Percentiles rank a stretch among this genome's conserved stretches.
Conservation (phyloP, 2,797 vertebrate species). For the Spondyliosoma cantharus region DNA sequence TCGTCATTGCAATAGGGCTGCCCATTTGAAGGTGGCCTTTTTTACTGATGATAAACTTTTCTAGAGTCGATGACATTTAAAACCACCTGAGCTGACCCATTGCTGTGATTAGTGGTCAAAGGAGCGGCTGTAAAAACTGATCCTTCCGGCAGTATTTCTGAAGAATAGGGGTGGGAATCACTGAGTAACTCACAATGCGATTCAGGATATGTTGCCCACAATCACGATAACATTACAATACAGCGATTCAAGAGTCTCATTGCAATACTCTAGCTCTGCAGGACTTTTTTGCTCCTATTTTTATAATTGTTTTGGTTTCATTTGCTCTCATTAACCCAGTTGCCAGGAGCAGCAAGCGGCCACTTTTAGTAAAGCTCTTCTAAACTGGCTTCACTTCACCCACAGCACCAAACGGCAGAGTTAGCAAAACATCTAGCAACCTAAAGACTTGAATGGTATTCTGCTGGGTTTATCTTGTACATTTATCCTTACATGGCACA, state of each 20-base stretch:
- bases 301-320: not conserved
- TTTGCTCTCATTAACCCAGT: not conserved
- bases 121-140: too few relatives aligned
- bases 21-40: too few relatives aligned
- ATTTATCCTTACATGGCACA: not conserved
- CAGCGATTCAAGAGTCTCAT: not conserved
- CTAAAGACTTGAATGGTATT: not conserved
- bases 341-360: not conserved
- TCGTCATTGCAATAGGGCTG: too few relatives aligned
- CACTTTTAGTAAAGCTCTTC: constrained; percentile 3
- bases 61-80: too few relatives aligned
- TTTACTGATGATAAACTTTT: too few relatives aligned
- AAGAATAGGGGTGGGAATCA: too few relatives aligned
- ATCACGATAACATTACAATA: too few relatives aligned
- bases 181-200: too few relatives aligned
- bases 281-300: not conserved
- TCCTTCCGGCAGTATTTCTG: too few relatives aligned
- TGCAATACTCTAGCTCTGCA: not conserved
- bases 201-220: too few relatives aligned
- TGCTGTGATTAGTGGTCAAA: too few relatives aligned
- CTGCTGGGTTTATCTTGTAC: not conserved
- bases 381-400: not conserved
- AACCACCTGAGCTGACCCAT: too few relatives aligned
- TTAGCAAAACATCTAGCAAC: not conserved
- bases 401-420: not conserved